Evolutionary conservation across 2,113 vertebrate species (phyloP).

Genomic region (Pao palembangensis): DNA sequence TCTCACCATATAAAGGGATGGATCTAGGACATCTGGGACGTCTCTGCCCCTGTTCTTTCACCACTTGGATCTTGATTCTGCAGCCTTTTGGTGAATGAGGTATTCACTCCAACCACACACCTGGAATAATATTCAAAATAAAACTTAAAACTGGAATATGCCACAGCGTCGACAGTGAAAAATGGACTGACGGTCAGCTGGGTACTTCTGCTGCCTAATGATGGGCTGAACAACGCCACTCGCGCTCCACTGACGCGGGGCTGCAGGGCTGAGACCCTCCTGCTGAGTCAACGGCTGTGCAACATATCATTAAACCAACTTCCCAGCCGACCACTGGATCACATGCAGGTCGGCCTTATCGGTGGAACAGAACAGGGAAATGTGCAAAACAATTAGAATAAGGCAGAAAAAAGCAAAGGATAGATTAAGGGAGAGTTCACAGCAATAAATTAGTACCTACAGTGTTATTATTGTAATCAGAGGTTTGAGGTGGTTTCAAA

Average conservation of each 20-base stretch:
- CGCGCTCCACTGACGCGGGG: conserved; percentile 30
- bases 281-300: conserved; percentile 31
- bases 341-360: conserved; percentile 4
- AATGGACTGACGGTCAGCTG: conserved; percentile 38
- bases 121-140: background rate
- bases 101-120: background rate
- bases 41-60: conserved; percentile 17
- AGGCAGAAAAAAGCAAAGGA: conserved; percentile 22
- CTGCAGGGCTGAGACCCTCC: conserved; percentile 31
- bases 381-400: conserved; percentile 15
- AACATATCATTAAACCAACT: conserved; percentile 47
- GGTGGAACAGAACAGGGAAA: conserved; percentile 4
- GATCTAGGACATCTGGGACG: conserved; percentile 42
- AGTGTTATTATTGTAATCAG: conserved; percentile 76
- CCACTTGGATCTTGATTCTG: background rate
- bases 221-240: conserved; percentile 46
- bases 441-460: conserved; percentile 65
- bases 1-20: conserved; percentile 7
- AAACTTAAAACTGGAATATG: background rate
- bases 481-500: conserved; percentile 65
- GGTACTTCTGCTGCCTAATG: conserved; percentile 54
- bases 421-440: conserved; percentile 27
- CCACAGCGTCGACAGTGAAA: conserved; percentile 46
- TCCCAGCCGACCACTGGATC: conserved; percentile 14
- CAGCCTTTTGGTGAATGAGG: no score